These are phyloP conservation scores for Rhagophthalmus giganteus DNA, from an alignment of 2,888 invertebrate species.

Conservation along the genomic window DNA sequence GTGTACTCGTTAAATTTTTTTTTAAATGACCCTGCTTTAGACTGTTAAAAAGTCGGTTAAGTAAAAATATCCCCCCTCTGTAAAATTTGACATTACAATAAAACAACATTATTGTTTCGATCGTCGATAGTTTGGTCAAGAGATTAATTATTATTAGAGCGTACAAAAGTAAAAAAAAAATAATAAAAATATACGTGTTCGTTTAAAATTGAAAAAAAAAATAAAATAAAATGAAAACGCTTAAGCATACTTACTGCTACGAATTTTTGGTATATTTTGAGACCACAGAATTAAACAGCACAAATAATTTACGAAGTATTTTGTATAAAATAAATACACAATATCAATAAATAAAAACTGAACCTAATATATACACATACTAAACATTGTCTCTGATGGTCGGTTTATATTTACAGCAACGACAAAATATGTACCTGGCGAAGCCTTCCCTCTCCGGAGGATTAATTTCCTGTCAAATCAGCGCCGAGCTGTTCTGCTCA, in stretches of 20 bases:
- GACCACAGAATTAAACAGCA: slow-evolving; percentile 7
- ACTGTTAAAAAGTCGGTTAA: too few relatives aligned
- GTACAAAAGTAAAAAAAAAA: too few relatives aligned
- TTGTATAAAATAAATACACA: slow-evolving; percentile 40
- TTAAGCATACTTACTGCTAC: slow-evolving; percentile 3
- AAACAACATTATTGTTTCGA: too few relatives aligned
- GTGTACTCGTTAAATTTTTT: too few relatives aligned
- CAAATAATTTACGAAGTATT: slow-evolving; percentile 24
- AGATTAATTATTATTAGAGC: too few relatives aligned
- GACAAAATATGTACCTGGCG: slow-evolving; percentile 54
- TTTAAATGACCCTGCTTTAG: too few relatives aligned
- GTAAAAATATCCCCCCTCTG: too few relatives aligned
- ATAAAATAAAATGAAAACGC: slow-evolving; percentile 3
- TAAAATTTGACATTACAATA: too few relatives aligned
- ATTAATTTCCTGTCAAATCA: slow-evolving; percentile 54
- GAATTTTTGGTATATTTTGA: slow-evolving; percentile 19
- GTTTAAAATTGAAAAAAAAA: too few relatives aligned
- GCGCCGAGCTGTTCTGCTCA: slow-evolving; percentile 37
- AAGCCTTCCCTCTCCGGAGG: slow-evolving; percentile 51
- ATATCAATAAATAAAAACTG: slow-evolving; percentile 35
- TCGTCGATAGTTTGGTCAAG: too few relatives aligned
- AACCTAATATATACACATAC: slow-evolving; percentile 27
- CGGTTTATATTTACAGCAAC: slow-evolving; percentile 55
- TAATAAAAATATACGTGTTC: too few relatives aligned
- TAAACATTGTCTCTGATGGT: slow-evolving; percentile 51